These are phyloP conservation scores for Chiloscyllium plagiosum DNA, from an alignment of 2,113 vertebrate genomes.

Conservation along the genomic window DNA sequence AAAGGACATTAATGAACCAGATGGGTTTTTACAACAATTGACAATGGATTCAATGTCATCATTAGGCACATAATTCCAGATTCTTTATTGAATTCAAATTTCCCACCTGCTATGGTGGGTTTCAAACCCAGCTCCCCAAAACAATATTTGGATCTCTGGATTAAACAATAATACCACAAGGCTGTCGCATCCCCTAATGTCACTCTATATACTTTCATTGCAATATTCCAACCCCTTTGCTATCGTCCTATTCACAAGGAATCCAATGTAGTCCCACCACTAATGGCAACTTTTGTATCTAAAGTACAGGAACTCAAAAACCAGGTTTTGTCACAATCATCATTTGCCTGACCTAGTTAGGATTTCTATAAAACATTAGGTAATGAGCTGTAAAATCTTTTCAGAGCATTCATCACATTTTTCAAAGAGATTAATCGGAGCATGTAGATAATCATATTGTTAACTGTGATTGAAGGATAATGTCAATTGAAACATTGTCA, in stretches of 20 bases:
- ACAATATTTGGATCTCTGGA: no score
- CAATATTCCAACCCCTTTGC: background rate
- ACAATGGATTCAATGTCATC: no score
- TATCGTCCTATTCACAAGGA: background rate
- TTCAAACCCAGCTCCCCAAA: no score
- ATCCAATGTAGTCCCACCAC: background rate
- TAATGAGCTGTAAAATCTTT: background rate
- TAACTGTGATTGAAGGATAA: background rate
- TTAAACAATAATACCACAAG: no score
- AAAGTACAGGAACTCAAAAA: background rate
- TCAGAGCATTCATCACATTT: background rate
- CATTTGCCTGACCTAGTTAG: background rate
- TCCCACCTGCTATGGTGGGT: no score
- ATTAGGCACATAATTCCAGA: no score
- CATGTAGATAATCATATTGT: background rate
- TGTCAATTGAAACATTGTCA: background rate
- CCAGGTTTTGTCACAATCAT: background rate
- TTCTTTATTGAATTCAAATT: no score
- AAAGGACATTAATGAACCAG: no score
- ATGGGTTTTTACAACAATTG: no score
- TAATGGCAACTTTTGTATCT: background rate
- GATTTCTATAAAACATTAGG: no score
- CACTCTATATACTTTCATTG: background rate
- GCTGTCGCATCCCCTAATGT: background rate
- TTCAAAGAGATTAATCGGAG: background rate